These are phyloP conservation scores for Brachionus koreanus DNA, from an alignment of 1,140 invertebrate species.

Conservation along the genomic window DNA sequence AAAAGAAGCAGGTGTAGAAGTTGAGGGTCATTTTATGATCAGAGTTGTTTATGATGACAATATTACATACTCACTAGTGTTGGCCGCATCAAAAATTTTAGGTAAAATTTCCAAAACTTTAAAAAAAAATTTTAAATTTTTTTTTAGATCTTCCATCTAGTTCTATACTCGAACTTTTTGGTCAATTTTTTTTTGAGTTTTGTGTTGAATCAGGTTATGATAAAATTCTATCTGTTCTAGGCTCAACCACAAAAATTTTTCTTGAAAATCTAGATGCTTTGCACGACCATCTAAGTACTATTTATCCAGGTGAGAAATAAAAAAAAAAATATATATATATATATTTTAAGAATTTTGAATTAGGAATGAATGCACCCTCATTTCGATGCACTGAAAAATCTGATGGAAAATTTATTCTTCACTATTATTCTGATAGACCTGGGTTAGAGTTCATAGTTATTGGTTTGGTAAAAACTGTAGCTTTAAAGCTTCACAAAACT, in stretches of 20 bases:
- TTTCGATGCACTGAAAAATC: constrained; percentile 61
- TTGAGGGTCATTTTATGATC: constrained; percentile 90
- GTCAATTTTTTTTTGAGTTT: constrained; percentile 67
- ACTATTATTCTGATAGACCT: constrained; percentile 58
- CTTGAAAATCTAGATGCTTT: constrained; percentile 55
- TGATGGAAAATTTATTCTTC: constrained; percentile 59
- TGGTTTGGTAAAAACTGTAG: constrained; percentile 65
- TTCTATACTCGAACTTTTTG: constrained; percentile 83
- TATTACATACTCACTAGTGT: constrained; percentile 86
- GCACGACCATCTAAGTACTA: constrained; percentile 56
- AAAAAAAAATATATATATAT: not conserved
- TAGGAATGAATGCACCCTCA: constrained; percentile 56
- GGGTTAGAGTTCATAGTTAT: constrained; percentile 54
- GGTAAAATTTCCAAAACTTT: constrained; percentile 63
- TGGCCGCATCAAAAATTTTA: constrained; percentile 79
- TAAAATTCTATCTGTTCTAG: constrained; percentile 54
- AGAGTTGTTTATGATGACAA: constrained; percentile 90
- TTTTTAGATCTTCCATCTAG: constrained; percentile 77
- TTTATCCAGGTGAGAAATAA: constrained; percentile 50
- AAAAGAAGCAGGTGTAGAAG: constrained; percentile 81
- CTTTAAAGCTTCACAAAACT: constrained; percentile 80
- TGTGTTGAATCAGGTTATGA: constrained; percentile 57
- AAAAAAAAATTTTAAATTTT: not conserved
- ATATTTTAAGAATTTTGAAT: constrained; percentile 1
- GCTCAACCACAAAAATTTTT: constrained; percentile 53